Evolutionary conservation across 2,888 invertebrate species (phyloP).

Genomic region (Cephalotes varians): DNA sequence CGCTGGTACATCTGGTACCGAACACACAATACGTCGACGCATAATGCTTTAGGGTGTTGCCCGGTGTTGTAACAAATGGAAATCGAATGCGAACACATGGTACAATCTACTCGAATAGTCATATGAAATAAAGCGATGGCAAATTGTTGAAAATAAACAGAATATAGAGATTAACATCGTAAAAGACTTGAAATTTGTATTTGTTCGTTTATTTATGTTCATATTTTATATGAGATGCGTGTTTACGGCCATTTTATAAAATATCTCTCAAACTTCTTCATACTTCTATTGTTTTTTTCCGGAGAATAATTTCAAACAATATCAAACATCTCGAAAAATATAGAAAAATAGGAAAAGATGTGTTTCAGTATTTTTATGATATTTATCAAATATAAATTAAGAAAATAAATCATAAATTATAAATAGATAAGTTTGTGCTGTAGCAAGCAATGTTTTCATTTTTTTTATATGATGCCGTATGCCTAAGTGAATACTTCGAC

Average conservation of each 20-base stretch:
- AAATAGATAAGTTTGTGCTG: neutral
- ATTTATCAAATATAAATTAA: neutral
- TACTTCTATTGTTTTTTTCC: neutral
- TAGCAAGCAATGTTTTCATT: neutral
- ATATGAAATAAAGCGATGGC: neutral
- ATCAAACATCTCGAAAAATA: neutral
- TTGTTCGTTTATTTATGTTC: neutral
- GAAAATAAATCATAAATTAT: neutral
- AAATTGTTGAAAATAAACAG: neutral
- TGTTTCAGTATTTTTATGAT: neutral
- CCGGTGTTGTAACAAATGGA: slow-evolving; percentile 28
- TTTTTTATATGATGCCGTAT: neutral
- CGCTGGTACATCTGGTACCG: slow-evolving; percentile 29
- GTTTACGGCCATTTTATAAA: neutral
- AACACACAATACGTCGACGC: slow-evolving; percentile 26
- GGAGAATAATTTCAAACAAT: neutral
- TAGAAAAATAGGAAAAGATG: neutral
- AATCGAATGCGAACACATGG: slow-evolving; percentile 35
- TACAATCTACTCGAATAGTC: slow-evolving; percentile 7
- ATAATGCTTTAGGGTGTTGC: slow-evolving; percentile 37
- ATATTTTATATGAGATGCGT: neutral
- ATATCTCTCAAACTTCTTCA: neutral
- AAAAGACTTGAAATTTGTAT: neutral
- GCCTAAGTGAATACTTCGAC: neutral
- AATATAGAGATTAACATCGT: neutral